A percentile compares a stretch with the other conserved stretches of the same genome.
These are phyloP conservation scores for Zeugodacus cucurbitae DNA, from an alignment of 1,140 invertebrate species.

Conservation along the genomic window DNA sequence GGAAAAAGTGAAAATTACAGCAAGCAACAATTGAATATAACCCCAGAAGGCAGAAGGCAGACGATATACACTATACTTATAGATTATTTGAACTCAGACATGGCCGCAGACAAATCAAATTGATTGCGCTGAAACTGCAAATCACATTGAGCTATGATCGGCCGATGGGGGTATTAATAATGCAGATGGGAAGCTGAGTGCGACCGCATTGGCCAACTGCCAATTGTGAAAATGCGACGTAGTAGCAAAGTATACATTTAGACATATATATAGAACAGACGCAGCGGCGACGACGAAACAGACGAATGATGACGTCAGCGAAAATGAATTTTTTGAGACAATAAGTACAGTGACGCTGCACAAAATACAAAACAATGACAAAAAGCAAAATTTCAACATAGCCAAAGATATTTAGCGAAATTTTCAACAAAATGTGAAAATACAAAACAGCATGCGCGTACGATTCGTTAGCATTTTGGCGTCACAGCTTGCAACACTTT, in stretches of 20 bases:
- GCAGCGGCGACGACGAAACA: neutral
- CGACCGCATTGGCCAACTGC: neutral
- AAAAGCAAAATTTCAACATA: neutral
- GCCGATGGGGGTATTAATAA: neutral
- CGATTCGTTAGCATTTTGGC: neutral
- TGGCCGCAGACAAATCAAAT: neutral
- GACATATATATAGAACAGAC: neutral
- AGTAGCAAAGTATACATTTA: neutral
- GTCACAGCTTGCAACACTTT: neutral
- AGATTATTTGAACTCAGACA: neutral
- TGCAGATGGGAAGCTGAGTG: neutral
- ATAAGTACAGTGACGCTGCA: neutral
- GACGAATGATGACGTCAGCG: neutral
- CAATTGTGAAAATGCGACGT: slow-evolving; percentile 1
- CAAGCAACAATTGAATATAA: neutral
- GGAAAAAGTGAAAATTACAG: neutral
- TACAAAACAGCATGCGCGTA: too few species aligned
- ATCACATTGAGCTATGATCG: neutral
- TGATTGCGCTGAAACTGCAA: neutral
- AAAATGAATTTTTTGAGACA: neutral
- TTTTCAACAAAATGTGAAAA: too few species aligned
- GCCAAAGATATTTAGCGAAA: neutral
- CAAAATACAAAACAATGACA: neutral
- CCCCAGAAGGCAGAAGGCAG: neutral
- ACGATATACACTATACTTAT: neutral